Conservation (phyloP, 2,888 invertebrate species). For the Campoplex nolae region DNA sequence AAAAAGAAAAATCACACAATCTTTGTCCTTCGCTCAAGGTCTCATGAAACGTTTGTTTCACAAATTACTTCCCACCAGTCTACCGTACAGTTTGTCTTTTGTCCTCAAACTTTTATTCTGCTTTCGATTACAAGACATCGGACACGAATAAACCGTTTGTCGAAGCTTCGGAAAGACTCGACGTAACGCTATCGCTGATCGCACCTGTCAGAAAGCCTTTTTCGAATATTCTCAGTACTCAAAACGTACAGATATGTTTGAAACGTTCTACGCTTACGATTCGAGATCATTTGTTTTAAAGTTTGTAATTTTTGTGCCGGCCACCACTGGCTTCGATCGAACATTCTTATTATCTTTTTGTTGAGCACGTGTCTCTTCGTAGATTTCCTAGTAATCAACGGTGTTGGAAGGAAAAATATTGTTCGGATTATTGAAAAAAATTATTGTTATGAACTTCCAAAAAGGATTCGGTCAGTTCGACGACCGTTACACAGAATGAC, state of each 20-base stretch:
- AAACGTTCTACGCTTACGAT: not conserved
- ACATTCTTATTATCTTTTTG: no score
- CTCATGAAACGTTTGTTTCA: not conserved
- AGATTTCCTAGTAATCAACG: no score
- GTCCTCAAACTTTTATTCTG: not conserved
- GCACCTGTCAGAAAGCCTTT: not conserved
- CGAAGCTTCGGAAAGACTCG: not conserved
- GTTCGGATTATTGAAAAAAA: no score
- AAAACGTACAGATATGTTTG: not conserved
- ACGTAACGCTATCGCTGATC: not conserved
- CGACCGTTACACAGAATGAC: not conserved
- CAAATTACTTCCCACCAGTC: not conserved
- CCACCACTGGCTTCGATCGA: no score
- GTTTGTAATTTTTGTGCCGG: not conserved
- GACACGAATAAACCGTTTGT: not conserved
- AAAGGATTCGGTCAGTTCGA: not conserved
- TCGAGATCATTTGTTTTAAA: not conserved
- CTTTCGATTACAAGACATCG: not conserved
- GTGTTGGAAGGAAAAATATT: no score
- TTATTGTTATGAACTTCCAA: no score
- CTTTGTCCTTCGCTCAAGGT: conserved; percentile 2
- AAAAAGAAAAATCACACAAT: conserved; percentile 1
- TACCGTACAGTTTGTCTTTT: not conserved
- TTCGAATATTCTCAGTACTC: not conserved
- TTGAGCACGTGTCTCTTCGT: no score